A percentile compares a stretch with the other conserved stretches of the same genome.
Conservation (phyloP, 2,888 invertebrate species). For the Seira sanloemensis region DNA sequence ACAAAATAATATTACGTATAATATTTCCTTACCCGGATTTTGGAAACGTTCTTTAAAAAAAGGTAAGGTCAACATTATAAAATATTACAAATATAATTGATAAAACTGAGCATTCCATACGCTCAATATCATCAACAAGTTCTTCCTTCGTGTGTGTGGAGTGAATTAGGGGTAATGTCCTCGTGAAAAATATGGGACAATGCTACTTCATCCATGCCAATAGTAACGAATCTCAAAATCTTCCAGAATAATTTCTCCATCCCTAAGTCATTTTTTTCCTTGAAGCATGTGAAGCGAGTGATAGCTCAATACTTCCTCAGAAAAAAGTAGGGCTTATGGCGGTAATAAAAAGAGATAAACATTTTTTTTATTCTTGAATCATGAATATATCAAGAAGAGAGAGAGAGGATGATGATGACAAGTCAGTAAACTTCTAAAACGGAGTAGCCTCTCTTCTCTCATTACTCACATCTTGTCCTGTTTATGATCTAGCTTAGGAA, state of each 20-base stretch:
- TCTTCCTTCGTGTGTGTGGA: background rate
- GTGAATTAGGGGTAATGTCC: background rate
- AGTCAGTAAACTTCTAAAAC: conserved; percentile 29
- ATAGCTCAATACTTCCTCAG: conserved; percentile 4
- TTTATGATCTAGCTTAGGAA: background rate
- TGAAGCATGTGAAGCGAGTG: background rate
- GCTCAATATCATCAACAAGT: too few relatives aligned
- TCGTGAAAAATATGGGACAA: background rate
- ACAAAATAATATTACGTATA: too few relatives aligned
- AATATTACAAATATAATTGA: background rate
- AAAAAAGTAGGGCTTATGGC: conserved; percentile 38
- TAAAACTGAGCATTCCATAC: too few relatives aligned
- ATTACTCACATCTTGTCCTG: background rate
- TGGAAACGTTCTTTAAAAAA: background rate
- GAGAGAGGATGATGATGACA: conserved; percentile 1
- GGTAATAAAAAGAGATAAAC: conserved; percentile 20
- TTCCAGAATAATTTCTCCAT: background rate
- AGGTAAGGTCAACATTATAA: background rate
- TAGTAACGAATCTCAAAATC: background rate
- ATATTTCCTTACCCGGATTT: too few relatives aligned
- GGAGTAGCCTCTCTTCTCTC: background rate
- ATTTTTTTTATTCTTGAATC: background rate
- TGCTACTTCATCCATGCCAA: background rate
- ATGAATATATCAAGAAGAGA: background rate
- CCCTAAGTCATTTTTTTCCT: background rate